Evolutionary conservation across 2,113 vertebrate genomes (phyloP), one percentile per base, ranked within the genome.

Genomic region (Hystrix brachyura): DNA sequence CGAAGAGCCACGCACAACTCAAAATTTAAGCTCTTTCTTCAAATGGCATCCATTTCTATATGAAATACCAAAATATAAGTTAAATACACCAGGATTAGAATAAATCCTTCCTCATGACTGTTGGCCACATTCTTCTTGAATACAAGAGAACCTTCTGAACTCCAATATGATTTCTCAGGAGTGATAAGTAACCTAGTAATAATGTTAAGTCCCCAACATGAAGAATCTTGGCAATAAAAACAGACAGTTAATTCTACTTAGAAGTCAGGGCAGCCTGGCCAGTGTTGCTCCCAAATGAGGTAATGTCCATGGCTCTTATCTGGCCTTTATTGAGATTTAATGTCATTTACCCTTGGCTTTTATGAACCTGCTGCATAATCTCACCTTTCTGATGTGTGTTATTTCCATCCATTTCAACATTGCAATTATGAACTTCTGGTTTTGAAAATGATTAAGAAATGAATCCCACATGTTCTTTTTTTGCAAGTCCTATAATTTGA

Each of bases 381-480:
- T 97, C 85, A 95, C 94, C 97, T 97, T 94, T 95, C 97, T 89
- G 67, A 91, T 55, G 51, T 60, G 57, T 1, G 5, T n/a, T 91
- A 87, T 69, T 96, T 91, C 78, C 62, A 94, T 74, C 72, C 19
- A 80, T 48, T 74, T 94, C 82, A 94, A 79, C 55, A 46, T 4
- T 85, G 83, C 65, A 94, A 87, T 94, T 87, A 86, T 12, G 62
- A 94, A 74, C 38, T 93, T 97, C 94, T 97, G 88, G 71, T 80
- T 96, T 91, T 96, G 93, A 86, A 96, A 94, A 97, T 59, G 90
- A 95, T 94, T 97, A 95, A 94, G 96, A 96, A 96, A 95, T 57
- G 29, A 97, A 95, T 83, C 90, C 85, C 94, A 91, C 17, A 79
- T 71, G 76, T 95, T 92, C 88, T 88, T 67, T n/a, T 81, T 86